Evolutionary conservation across 2,888 invertebrate genomes (phyloP).

Genomic region (Rotaria macrura): DNA sequence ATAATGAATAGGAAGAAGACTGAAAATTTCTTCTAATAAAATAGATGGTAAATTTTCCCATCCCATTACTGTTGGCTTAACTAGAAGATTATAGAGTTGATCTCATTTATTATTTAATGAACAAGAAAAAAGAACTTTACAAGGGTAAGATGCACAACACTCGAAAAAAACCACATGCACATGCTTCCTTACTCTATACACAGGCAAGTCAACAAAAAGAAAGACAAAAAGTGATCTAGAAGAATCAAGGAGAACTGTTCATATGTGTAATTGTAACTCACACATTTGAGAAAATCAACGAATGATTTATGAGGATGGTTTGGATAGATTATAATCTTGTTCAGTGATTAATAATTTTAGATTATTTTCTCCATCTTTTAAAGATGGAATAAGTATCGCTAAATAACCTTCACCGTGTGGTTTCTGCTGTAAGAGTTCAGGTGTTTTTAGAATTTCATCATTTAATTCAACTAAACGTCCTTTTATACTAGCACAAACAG

Average conservation of each 20-base stretch:
- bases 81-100: not conserved
- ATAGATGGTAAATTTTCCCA: not conserved
- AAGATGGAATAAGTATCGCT: conserved; percentile 27
- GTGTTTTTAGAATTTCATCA: conserved; percentile 27
- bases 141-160: not conserved
- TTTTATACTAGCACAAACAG: conserved; percentile 25
- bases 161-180: not conserved
- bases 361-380: not conserved
- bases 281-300: not conserved
- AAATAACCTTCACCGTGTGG: conserved; percentile 25
- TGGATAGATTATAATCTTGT: not conserved
- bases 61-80: not conserved
- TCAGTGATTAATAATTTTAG: not conserved
- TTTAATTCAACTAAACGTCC: conserved; percentile 29
- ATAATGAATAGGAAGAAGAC: not conserved
- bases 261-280: not conserved
- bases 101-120: not conserved
- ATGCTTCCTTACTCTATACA: not conserved
- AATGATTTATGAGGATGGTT: not conserved
- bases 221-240: not conserved
- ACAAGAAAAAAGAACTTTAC: not conserved
- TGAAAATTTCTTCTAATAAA: not conserved
- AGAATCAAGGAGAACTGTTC: not conserved
- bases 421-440: conserved; percentile 27
- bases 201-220: too few relatives aligned